Evolutionary conservation across 2,113 vertebrate genomes (phyloP), one percentile per base, ranked within the genome.

Genomic region (Aphelocoma coerulescens): DNA sequence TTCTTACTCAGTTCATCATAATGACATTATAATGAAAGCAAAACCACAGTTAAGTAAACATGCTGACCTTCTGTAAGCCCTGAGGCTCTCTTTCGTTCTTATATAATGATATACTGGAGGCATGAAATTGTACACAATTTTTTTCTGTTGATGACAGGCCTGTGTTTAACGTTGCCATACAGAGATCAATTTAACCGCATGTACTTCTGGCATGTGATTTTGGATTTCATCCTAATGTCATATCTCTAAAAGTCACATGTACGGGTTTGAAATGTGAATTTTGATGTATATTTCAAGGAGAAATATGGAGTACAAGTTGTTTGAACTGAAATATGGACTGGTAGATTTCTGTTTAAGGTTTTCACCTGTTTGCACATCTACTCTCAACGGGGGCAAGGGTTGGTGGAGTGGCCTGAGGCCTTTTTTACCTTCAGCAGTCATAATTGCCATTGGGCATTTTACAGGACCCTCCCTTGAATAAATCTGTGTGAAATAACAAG

Each of bases 321-420:
- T 93, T 91, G 20, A 33, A 2, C 7, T 49, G 51, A 86, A 93
- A n/a, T 49, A 27, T 6, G 2, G 52, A 39, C 20, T 49, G 28
- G 3, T 43, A 23, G 18, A 7, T 54, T 68, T 59, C 33, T 67
- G 32, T 26, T 86, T n/a, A 13, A 37, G 24, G 3, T 44, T 83
- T 11, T 67, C 22, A 33, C 0, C 0, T 6, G 5, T 32, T 71
- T 9, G 39, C 20, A 30, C 1, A 1, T 49, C 76, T 15, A 44
- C 3, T 0, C 24, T 86, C n/a, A 37, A 21, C 3, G 20, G 37
- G 11, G 14, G 22, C 6, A 14, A 12, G 11, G 12, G 9, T 19
- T 68, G 37, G 44, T 52, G 54, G 39, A 37, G 33, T 52, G 27
- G 7, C 44, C 2, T 11, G 28, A 71, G 12, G 10, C 27, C 2